phyloP scores from a whole-genome alignment of 2,888 invertebrate species.

The Callyntrura guangdongensis region DNA sequence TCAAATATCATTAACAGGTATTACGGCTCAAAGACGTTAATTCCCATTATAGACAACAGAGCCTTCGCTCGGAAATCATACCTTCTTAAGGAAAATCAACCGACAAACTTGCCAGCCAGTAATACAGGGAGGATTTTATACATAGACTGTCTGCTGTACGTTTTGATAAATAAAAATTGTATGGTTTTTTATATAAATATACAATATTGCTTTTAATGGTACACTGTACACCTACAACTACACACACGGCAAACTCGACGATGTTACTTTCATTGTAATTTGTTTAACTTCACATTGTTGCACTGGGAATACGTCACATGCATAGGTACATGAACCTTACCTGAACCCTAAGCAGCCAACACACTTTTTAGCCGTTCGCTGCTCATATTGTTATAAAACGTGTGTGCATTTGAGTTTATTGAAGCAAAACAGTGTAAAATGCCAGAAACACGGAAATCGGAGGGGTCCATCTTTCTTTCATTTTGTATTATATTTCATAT shows the following conservation, averaged over 20 bases:
- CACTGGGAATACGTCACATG: not conserved
- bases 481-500: not conserved
- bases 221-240: not conserved
- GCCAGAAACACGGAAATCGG: not conserved
- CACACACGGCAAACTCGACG: not conserved
- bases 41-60: too few species aligned
- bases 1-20: too few species aligned
- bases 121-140: not conserved
- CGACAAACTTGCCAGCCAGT: not conserved
- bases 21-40: too few species aligned
- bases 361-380: too few species aligned
- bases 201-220: not conserved
- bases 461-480: not conserved
- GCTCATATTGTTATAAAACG: too few species aligned
- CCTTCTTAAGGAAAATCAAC: not conserved
- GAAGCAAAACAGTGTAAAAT: not conserved
- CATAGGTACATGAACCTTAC: not conserved
- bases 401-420: too few species aligned
- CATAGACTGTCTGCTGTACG: not conserved
- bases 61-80: not conserved
- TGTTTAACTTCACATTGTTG: not conserved
- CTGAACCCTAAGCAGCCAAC: too few species aligned
- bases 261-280: not conserved
- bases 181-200: not conserved
- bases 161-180: not conserved